phyloP scores from a whole-genome alignment of 2,113 vertebrate genomes.

The Prietella phreatophila region DNA sequence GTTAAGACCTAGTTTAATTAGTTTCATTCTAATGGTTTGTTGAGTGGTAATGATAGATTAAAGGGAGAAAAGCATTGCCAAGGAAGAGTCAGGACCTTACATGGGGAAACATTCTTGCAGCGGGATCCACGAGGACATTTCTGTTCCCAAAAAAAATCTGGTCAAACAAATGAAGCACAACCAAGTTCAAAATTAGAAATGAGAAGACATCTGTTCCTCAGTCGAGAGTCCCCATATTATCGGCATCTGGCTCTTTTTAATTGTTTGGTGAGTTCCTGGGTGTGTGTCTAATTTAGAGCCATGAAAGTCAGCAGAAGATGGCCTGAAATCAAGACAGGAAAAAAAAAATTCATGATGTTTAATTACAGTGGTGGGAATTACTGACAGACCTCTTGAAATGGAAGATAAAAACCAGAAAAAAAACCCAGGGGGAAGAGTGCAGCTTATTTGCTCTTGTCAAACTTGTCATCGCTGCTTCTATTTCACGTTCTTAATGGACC shows the following conservation, averaged over 20 bases:
- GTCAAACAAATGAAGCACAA: background rate
- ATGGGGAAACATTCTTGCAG: background rate
- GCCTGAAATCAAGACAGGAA: conserved; percentile 48
- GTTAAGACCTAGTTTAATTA: background rate
- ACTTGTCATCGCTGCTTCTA: conserved; percentile 31
- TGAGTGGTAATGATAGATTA: background rate
- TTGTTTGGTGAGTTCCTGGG: conserved; percentile 35
- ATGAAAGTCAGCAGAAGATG: conserved; percentile 45
- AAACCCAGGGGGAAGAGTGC: conserved; percentile 27
- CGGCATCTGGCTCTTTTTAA: conserved; percentile 44
- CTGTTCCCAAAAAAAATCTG: background rate
- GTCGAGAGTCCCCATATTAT: conserved; percentile 31
- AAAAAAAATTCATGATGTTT: conserved; percentile 49
- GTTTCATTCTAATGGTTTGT: background rate
- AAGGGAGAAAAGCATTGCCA: background rate
- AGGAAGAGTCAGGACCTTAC: background rate
- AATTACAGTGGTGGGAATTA: conserved; percentile 54
- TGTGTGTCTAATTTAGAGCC: conserved; percentile 43
- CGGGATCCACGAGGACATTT: background rate
- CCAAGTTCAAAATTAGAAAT: background rate
- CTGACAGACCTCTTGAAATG: conserved; percentile 50
- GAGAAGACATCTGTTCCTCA: conserved; percentile 29
- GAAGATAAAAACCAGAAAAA: conserved; percentile 19
- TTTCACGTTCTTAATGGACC: conserved; percentile 9
- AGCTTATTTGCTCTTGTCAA: conserved; percentile 34